A percentile compares a stretch with the other conserved stretches of the same genome.
These are phyloP conservation scores for Zenarchopterus dispar DNA, from an alignment of 2,797 vertebrate species.

Conservation along the genomic window DNA sequence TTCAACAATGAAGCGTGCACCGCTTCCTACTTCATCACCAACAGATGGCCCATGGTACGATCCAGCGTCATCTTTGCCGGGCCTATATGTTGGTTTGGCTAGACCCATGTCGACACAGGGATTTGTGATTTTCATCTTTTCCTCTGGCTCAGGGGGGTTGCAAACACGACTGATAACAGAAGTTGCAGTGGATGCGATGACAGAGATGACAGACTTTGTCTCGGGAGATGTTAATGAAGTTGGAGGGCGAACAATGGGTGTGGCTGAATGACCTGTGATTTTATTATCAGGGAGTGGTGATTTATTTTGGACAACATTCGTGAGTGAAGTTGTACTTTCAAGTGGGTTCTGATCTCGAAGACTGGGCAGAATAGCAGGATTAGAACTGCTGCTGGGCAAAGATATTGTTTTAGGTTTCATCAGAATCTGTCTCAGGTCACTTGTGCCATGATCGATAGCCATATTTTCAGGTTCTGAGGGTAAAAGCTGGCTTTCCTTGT, in stretches of 20 bases:
- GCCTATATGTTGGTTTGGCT: slow-evolving; percentile 86
- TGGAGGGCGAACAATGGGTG: slow-evolving; percentile 74
- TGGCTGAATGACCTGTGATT: slow-evolving; percentile 65
- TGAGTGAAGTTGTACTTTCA: slow-evolving; percentile 61
- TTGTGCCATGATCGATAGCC: slow-evolving; percentile 85
- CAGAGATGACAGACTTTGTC: slow-evolving; percentile 86
- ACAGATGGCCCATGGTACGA: slow-evolving; percentile 84
- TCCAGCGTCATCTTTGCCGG: slow-evolving; percentile 86
- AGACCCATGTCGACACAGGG: slow-evolving; percentile 81
- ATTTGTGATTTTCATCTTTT: slow-evolving; percentile 87
- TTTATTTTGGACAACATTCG: slow-evolving; percentile 74
- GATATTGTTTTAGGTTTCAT: slow-evolving; percentile 91
- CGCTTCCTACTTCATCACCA: slow-evolving; percentile 87
- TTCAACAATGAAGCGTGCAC: slow-evolving; percentile 89
- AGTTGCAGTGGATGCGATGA: slow-evolving; percentile 93
- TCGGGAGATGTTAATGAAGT: slow-evolving; percentile 81
- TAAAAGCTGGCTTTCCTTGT: slow-evolving; percentile 77
- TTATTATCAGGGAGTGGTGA: slow-evolving; percentile 82
- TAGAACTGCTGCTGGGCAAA: slow-evolving; percentile 71
- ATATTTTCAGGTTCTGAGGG: slow-evolving; percentile 87
- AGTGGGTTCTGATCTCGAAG: slow-evolving; percentile 83
- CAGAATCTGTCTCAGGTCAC: slow-evolving; percentile 95
- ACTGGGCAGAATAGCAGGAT: slow-evolving; percentile 76
- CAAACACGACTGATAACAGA: slow-evolving; percentile 97
- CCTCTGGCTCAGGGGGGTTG: slow-evolving; percentile 90